Evolutionary conservation across 2,113 vertebrate genomes (phyloP), one percentile per base, ranked within the genome.

Genomic region (Physeter macrocephalus): DNA sequence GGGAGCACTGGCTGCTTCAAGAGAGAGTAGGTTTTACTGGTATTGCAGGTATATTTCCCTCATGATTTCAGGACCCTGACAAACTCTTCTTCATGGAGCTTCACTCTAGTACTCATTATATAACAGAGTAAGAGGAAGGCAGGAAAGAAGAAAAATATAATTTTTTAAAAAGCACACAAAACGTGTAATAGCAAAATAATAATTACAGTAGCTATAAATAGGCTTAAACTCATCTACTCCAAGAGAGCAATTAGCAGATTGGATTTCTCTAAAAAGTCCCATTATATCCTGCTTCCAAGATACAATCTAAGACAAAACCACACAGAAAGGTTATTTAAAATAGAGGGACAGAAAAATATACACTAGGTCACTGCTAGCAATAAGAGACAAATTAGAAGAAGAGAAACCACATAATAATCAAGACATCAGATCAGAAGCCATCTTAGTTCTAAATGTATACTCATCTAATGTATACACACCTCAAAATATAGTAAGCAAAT

Each of bases 211-310:
- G 18, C 71, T 74, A 59, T 14, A 67, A 78, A 67, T n/a, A 82
- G 61, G 27, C 23, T 29, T n/a, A 27, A 52, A 85, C 15, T 57
- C 39, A n/a, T 49, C 31, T 91, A 46, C 57, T 88, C 41, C 13
- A 49, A 75, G 93, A 72, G 9, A 77, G 71, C 71, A 90, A 64
- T 88, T 13, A 61, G 83, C 69, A 49, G 57, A 82, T 85, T 72
- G 43, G 31, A 77, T 87, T 95, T 90, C 74, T 82, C 74, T 87
- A 57, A 93, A 89, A 62, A 61, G 23, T 39, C n/a, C 34, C 82
- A 36, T 4, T 72, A 57, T 39, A 54, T 86, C 43, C 46, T 96
- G 81, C 67, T 91, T 87, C 64, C 39, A 57, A 57, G 67, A 94
- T n/a, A 71, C 27, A 20, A 54, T 52, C 81, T 87, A 83, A 54